Percentiles rank a stretch among this genome's conserved stretches.
Evolutionary conservation across 2,888 invertebrate species (phyloP).

Genomic region (Melanophora roralis): DNA sequence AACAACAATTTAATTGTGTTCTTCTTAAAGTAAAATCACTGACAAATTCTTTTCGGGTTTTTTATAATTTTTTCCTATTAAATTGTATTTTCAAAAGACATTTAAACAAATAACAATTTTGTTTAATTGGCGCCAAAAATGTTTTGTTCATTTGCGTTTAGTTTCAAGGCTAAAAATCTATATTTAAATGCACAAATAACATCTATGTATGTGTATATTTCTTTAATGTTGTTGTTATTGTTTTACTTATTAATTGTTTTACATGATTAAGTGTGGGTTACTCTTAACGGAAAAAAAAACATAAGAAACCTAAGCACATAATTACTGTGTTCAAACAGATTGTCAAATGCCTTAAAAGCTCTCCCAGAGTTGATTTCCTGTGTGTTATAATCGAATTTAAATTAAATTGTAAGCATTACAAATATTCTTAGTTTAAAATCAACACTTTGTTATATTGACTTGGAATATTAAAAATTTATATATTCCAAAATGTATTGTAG

Average conservation of each 20-base stretch:
- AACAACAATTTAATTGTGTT: neutral
- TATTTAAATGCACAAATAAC: neutral
- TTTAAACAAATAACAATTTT: neutral
- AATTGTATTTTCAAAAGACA: slow-evolving; percentile 16
- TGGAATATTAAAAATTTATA: too few species aligned
- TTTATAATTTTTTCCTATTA: neutral
- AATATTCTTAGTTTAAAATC: too few species aligned
- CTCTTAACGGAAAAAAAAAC: slow-evolving; percentile 11
- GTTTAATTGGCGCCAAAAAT: slow-evolving; percentile 52
- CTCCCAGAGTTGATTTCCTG: slow-evolving; percentile 17
- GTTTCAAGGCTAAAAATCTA: slow-evolving; percentile 47
- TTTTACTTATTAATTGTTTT: slow-evolving; percentile 5
- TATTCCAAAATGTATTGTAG: too few species aligned
- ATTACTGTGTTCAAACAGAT: slow-evolving; percentile 10
- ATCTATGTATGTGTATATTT: neutral
- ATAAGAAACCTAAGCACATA: slow-evolving; percentile 1
- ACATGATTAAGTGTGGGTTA: slow-evolving; percentile 27
- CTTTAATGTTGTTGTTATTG: neutral
- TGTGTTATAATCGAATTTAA: neutral
- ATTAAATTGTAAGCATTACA: neutral
- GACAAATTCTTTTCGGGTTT: neutral
- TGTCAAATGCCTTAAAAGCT: slow-evolving; percentile 3
- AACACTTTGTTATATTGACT: too few species aligned
- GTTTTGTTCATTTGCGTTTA: slow-evolving; percentile 40
- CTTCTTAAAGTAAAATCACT: neutral